Evolutionary conservation across 2,888 invertebrate genomes (phyloP), one percentile per base, ranked within the genome.

Genomic region (Temnothorax unifasciatus): DNA sequence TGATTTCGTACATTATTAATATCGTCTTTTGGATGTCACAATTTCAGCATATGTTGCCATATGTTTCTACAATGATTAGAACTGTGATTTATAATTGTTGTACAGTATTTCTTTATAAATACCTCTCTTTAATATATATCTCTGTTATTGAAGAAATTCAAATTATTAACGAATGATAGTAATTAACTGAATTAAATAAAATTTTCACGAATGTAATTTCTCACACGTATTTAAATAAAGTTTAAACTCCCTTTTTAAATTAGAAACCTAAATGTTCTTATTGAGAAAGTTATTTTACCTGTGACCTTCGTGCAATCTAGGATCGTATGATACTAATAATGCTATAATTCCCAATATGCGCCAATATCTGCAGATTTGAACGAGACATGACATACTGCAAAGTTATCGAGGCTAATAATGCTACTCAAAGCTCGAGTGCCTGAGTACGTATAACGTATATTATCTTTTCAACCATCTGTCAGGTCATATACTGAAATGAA

Each of bases 61-160:
- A 52, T 5, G 2, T 74, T 44, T 18, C 29, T 66, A 47, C 29
- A 29, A 29, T 68, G 0, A 44, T 47, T 68, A 47, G 25, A 68
- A 29, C 18, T 47, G 25, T 66, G 25, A 47, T 47, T 68, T 68
- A 50, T 34, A 6, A 68, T 50, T 69, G 29, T 34, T 50, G 13
- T 13, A 38, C 69, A 69, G 50, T 50, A 69, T 69, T 69, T 69
- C 9, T 66, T 66, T 66, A 44, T 66, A 44, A 66, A 25, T 44
- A 25, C 44, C 21, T 66, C 0, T n/a, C 5, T 38, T 38, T 9
- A 21, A 66, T 34, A 6, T 34, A 34, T 34, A 34, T 34, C 34
- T 5, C 13, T 64, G 15, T 66, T 64, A 64, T 64, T 64, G 1
- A 64, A 21, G 3, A 44, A 13, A 8, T 66, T 44, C 3, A 66